These are phyloP conservation scores for Philopotamus ludificatus DNA, from an alignment of 1,140 invertebrate genomes.

Conservation along the genomic window DNA sequence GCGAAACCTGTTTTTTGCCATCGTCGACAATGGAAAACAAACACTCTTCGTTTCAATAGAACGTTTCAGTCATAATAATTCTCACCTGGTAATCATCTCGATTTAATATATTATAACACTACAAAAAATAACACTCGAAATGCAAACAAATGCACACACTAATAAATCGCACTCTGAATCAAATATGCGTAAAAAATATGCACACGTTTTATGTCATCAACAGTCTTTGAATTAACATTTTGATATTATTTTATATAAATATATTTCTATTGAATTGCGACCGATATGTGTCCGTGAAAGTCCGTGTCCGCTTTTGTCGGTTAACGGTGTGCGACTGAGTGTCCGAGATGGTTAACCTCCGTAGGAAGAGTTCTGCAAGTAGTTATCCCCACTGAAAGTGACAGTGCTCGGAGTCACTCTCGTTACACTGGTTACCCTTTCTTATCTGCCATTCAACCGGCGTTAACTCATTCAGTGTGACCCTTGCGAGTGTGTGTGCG, in stretches of 20 bases:
- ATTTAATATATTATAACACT: neutral
- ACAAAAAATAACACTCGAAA: neutral
- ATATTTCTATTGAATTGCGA: neutral
- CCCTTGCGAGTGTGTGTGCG: neutral
- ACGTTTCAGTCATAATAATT: neutral
- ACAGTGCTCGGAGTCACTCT: constrained; percentile 17
- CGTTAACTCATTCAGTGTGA: neutral
- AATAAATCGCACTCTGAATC: neutral
- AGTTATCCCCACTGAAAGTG: constrained; percentile 26
- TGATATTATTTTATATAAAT: neutral
- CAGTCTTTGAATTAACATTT: neutral
- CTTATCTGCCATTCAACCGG: constrained; percentile 12
- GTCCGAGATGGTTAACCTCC: constrained; percentile 12
- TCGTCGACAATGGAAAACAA: neutral
- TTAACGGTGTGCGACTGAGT: constrained; percentile 20
- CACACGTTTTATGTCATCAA: too few relatives aligned
- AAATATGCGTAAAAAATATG: neutral
- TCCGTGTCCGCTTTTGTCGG: constrained; percentile 19
- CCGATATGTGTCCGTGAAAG: neutral
- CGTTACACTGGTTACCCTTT: constrained; percentile 22
- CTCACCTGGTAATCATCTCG: constrained; percentile 11
- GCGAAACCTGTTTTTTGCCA: neutral
- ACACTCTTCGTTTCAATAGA: neutral
- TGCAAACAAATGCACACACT: neutral
- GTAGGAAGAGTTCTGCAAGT: constrained; percentile 25